phyloP scores from a whole-genome alignment of 2,797 vertebrate species.

The Taenioides sp. region DNA sequence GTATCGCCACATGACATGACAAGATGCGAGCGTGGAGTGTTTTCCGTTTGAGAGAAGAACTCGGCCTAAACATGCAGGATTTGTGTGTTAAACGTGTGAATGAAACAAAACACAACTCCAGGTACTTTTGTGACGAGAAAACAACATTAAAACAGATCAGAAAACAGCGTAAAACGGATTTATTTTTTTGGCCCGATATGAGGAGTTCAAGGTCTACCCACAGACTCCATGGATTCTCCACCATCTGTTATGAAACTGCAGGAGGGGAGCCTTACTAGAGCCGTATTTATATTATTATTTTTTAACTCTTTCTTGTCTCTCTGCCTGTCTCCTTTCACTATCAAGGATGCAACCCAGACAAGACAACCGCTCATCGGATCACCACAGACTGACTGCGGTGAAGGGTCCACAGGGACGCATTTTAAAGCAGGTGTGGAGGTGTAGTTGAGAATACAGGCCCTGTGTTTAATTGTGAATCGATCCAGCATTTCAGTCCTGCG shows the following conservation, averaged over 20 bases:
- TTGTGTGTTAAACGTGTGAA: too few species aligned
- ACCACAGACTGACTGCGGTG: slow-evolving; percentile 32
- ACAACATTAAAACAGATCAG: too few species aligned
- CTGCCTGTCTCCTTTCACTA: not conserved
- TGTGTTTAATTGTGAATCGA: slow-evolving; percentile 41
- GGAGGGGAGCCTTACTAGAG: slow-evolving; percentile 48
- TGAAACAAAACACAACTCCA: too few species aligned
- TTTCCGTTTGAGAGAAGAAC: too few species aligned
- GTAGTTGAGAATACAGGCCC: slow-evolving; percentile 10
- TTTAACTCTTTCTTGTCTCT: not conserved
- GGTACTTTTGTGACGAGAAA: too few species aligned
- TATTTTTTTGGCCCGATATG: not conserved
- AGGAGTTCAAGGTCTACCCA: slow-evolving; percentile 19
- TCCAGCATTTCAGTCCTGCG: slow-evolving; percentile 38
- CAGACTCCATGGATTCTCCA: slow-evolving; percentile 27
- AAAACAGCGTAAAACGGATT: too few species aligned
- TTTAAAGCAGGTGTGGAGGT: slow-evolving; percentile 34
- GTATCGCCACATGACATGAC: too few species aligned
- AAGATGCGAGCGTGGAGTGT: too few species aligned
- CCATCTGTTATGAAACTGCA: slow-evolving; percentile 66
- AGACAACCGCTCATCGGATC: slow-evolving; percentile 20
- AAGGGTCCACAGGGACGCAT: slow-evolving; percentile 31
- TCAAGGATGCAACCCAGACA: slow-evolving; percentile 27
- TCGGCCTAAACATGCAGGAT: too few species aligned
- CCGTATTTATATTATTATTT: not conserved